phyloP scores from a whole-genome alignment of 1,140 invertebrate species.

The Pogonomyrmex barbatus region DNA sequence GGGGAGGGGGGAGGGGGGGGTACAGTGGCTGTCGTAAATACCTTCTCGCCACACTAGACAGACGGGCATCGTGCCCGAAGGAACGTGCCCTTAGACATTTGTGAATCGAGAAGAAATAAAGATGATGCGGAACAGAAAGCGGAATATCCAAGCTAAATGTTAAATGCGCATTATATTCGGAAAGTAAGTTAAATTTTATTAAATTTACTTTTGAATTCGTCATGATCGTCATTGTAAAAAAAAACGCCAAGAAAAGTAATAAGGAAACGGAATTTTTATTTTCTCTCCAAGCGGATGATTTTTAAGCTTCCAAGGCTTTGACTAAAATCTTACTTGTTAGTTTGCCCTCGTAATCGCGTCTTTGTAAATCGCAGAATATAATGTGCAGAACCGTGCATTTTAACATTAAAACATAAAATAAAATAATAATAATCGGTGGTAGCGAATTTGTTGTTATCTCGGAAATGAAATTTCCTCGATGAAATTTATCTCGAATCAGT shows the following conservation, averaged over 20 bases:
- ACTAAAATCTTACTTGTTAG: no score
- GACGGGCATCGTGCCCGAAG: neutral
- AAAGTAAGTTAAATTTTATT: neutral
- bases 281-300: no score
- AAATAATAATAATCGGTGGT: slow-evolving; percentile 11
- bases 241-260: no score
- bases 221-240: neutral
- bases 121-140: neutral
- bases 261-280: no score
- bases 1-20: neutral
- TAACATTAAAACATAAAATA: neutral
- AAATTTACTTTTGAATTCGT: neutral
- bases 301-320: no score
- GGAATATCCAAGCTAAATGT: neutral
- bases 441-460: neutral
- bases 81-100: neutral
- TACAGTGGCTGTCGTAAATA: slow-evolving; percentile 39
- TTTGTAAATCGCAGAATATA: no score
- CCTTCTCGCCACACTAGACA: neutral
- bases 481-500: slow-evolving; percentile 4
- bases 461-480: neutral
- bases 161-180: neutral
- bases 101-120: neutral
- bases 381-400: neutral
- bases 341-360: no score